A percentile compares a stretch with the other conserved stretches of the same genome.
These are phyloP conservation scores for Diabrotica balteata DNA, from an alignment of 2,888 invertebrate species.

Conservation along the genomic window DNA sequence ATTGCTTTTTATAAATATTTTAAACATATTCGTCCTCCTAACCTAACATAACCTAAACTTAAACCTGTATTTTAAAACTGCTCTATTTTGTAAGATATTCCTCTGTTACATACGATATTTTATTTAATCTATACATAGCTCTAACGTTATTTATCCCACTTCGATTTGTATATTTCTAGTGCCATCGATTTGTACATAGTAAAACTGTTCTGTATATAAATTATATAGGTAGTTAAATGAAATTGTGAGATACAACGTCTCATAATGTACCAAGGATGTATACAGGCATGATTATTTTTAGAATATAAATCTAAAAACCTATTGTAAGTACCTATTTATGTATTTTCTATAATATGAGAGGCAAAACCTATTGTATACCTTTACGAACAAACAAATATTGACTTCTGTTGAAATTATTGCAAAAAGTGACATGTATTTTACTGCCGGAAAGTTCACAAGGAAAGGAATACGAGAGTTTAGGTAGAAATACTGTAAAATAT, in stretches of 20 bases:
- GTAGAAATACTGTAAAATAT: too few species aligned
- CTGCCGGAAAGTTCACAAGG: background rate
- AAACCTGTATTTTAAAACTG: too few species aligned
- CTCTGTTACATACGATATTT: too few species aligned
- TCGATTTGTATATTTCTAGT: conserved; percentile 45
- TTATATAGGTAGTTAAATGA: background rate
- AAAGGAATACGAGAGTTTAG: too few species aligned
- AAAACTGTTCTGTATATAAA: conserved; percentile 27
- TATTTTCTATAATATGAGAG: conserved; percentile 51
- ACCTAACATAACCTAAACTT: too few species aligned
- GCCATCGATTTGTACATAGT: conserved; percentile 39
- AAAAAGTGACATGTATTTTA: conserved; percentile 2
- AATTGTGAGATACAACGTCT: conserved; percentile 24
- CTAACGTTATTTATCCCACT: conserved; percentile 27
- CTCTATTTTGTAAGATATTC: too few species aligned
- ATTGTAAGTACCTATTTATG: conserved; percentile 38
- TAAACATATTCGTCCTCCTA: too few species aligned
- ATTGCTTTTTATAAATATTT: too few species aligned
- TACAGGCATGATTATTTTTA: conserved; percentile 57
- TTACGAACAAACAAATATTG: conserved; percentile 8
- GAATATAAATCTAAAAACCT: conserved; percentile 36
- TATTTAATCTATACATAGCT: conserved; percentile 38
- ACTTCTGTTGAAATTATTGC: conserved; percentile 9
- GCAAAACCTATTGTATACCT: conserved; percentile 39
- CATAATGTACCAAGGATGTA: conserved; percentile 55